Evolutionary conservation across 2,888 invertebrate genomes (phyloP), one percentile per base, ranked within the genome.

Genomic region (Cantharis lateralis): DNA sequence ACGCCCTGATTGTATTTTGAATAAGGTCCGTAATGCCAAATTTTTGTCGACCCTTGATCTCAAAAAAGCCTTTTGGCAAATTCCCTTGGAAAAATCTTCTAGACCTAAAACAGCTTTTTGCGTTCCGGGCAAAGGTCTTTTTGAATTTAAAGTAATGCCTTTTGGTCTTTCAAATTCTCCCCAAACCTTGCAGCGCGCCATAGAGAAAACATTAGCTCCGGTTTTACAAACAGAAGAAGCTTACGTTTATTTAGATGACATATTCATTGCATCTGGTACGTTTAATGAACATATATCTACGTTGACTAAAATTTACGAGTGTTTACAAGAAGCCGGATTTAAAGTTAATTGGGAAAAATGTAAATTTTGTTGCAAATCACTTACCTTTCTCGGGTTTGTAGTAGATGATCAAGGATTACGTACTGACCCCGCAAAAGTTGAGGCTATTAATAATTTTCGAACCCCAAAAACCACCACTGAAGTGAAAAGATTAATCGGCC

Each of bases 381-480:
- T 83, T 13, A 82, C 80, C 28, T 84, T 81, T 75, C 66, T 84
- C 10, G 84, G 83, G 3, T 84, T 73, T 76, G 26, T 85, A 9
- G 80, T 85, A 3, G 82, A 82, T 75, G 26, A 68, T 4, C 13
- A 78, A 61, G 82, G 82, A 2, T 61, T 84, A 7, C 68, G 79
- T 2, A 83, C 83, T 0, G 82, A 84, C 71, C 83, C 83, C 1
- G 82, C 82, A 2, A 84, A 85, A 75, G 78, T 84, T 10, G 62
- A 69, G 1, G 74, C 81, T 13, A 84, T 84, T 76, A 70, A 82
- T 9, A 81, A 82, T 74, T 84, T 82, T 79, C 81, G 82, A 3
- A 75, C 69, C 1, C 82, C 83, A 0, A 62, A 16, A 15, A 83
- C 76, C 13, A 71, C 80, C 10, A 84, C 84, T 0, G 82, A 83